phyloP scores from a whole-genome alignment of 2,888 invertebrate species.

The Hyposoter didymator region DNA sequence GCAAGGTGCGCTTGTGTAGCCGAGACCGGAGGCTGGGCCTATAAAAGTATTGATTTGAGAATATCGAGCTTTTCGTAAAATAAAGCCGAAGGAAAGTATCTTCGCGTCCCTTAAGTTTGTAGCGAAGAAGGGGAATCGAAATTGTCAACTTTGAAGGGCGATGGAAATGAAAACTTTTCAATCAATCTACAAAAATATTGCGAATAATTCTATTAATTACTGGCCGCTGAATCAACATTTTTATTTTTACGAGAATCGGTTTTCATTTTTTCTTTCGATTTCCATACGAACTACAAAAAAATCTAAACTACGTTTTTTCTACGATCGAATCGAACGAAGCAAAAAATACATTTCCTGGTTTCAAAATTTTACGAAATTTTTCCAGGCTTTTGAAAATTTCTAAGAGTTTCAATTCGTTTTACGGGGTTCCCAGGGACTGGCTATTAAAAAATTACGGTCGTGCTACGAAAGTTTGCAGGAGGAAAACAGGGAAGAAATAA shows the following conservation, averaged over 20 bases:
- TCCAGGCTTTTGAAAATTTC: not conserved
- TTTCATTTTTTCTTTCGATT: not conserved
- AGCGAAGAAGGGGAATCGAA: not conserved
- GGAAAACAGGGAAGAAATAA: not conserved
- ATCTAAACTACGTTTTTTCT: not conserved
- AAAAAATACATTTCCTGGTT: not conserved
- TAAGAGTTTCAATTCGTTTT: not conserved
- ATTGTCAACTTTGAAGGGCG: not conserved
- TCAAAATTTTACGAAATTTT: not conserved
- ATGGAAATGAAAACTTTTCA: not conserved
- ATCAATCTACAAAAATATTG: not conserved
- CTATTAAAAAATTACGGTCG: slow-evolving; percentile 1
- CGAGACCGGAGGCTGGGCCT: slow-evolving; percentile 70
- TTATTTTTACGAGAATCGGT: not conserved
- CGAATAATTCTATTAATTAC: not conserved
- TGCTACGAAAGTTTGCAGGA: slow-evolving; percentile 7
- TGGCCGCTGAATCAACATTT: not conserved
- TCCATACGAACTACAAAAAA: not conserved
- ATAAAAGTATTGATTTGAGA: slow-evolving; percentile 76
- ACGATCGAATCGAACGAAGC: not conserved
- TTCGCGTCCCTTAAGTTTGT: slow-evolving; percentile 35
- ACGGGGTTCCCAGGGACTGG: not conserved
- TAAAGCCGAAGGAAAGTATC: slow-evolving; percentile 75
- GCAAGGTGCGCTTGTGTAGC: slow-evolving; percentile 69
- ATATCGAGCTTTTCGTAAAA: slow-evolving; percentile 77